A percentile compares a stretch with the other conserved stretches of the same genome.
Conservation (phyloP, 2,113 vertebrate species). For the Limanda limanda region DNA sequence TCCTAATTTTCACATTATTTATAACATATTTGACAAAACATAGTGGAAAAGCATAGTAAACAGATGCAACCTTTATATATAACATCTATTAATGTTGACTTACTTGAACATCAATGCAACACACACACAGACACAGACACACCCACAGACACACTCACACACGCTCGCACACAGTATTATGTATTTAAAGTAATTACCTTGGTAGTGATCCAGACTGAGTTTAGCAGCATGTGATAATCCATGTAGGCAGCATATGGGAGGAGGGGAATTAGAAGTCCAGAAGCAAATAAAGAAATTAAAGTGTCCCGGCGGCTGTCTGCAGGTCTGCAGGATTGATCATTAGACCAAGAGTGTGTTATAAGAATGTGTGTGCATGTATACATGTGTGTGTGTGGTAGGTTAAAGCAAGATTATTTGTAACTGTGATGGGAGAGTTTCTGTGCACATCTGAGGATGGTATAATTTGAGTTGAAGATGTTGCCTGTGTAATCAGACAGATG, state of each 20-base stretch:
- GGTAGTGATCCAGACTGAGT: constrained; percentile 73
- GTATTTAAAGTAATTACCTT: constrained; percentile 84
- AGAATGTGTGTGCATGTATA: constrained; percentile 3
- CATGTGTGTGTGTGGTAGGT: neutral
- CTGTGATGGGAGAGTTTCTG: neutral
- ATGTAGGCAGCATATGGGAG: constrained; percentile 75
- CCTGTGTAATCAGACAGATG: constrained; percentile 55
- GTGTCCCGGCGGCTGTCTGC: constrained; percentile 52
- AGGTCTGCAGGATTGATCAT: constrained; percentile 44
- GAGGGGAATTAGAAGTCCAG: constrained; percentile 77
- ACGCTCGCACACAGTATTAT: constrained; percentile 64
- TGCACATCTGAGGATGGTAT: too few species aligned
- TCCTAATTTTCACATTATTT: neutral
- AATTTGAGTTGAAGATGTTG: constrained; percentile 2
- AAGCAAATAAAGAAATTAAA: constrained; percentile 75
- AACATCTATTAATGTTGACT: neutral
- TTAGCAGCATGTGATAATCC: constrained; percentile 81
- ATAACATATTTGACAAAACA: neutral
- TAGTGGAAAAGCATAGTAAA: neutral
- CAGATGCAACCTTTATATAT: neutral
- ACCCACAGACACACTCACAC: constrained; percentile 17
- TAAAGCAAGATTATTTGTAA: constrained; percentile 1
- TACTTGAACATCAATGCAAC: constrained; percentile 20
- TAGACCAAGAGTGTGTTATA: neutral
- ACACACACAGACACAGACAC: neutral